Evolutionary conservation across 2,113 vertebrate species (phyloP).

Genomic region (Neolamprologus ventralis): DNA sequence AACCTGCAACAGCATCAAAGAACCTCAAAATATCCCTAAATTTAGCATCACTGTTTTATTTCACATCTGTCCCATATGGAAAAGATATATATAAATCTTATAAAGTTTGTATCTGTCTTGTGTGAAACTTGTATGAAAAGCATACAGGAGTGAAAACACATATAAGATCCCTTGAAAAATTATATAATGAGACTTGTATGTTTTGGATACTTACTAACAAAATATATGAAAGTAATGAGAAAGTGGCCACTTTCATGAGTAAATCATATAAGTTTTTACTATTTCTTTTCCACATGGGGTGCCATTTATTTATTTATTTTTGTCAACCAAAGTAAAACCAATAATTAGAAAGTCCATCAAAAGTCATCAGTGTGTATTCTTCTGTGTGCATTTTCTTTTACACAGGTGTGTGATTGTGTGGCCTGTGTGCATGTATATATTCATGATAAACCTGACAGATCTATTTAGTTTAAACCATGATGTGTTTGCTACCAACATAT

Average conservation of each 20-base stretch:
- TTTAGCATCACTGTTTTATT: neutral
- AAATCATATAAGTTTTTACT: too few species aligned
- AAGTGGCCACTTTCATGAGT: too few species aligned
- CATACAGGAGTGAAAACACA: too few species aligned
- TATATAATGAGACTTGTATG: too few species aligned
- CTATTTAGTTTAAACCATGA: neutral
- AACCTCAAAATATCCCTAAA: neutral
- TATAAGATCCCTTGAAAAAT: too few species aligned
- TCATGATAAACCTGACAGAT: slow-evolving; percentile 32
- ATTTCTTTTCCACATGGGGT: too few species aligned
- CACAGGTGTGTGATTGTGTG: neutral
- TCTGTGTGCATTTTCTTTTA: neutral
- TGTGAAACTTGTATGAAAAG: too few species aligned
- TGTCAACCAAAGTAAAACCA: neutral
- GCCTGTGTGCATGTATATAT: neutral
- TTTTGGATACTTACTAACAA: too few species aligned
- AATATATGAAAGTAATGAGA: too few species aligned
- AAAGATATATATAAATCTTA: too few species aligned
- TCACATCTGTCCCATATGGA: neutral
- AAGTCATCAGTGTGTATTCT: neutral
- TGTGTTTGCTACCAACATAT: neutral
- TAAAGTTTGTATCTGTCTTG: too few species aligned
- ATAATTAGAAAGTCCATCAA: neutral
- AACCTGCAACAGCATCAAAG: neutral
- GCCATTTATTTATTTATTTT: neutral